A percentile compares a stretch with the other conserved stretches of the same genome.
Conservation (phyloP, 2,113 vertebrate species). For the Myiozetetes cayanensis region DNA sequence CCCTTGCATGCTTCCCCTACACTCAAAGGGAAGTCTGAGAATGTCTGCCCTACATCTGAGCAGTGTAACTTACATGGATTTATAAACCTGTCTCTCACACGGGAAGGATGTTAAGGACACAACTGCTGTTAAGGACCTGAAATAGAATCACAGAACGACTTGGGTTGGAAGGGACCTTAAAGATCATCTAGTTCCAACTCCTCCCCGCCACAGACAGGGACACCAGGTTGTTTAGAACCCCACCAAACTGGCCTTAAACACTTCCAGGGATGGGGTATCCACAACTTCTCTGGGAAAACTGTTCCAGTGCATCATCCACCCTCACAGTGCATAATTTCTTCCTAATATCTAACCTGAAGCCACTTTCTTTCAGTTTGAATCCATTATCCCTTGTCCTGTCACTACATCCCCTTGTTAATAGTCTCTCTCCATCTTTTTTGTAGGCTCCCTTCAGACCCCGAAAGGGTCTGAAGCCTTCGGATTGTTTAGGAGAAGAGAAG, state of each 20-base stretch:
- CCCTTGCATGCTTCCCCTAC: background rate
- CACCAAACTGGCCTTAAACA: background rate
- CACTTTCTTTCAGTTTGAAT: background rate
- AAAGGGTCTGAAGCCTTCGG: background rate
- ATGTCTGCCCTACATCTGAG: background rate
- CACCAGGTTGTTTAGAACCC: background rate
- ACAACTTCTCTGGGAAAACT: background rate
- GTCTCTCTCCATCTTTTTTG: background rate
- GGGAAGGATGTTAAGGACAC: background rate
- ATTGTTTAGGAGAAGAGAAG: too few species aligned
- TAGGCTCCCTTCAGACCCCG: background rate
- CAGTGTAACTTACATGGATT: background rate
- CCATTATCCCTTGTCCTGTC: background rate
- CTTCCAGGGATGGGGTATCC: too few species aligned
- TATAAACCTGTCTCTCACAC: background rate
- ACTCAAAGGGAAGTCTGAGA: background rate
- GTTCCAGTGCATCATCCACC: background rate
- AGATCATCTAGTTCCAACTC: background rate
- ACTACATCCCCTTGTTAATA: background rate
- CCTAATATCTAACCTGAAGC: background rate
- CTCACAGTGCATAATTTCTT: background rate
- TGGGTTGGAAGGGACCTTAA: background rate
- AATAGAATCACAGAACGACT: background rate
- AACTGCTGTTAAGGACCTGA: fast-evolving
- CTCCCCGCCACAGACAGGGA: background rate